Evolutionary conservation across 2,113 vertebrate species (phyloP).

Genomic region (Sapayoa aenigma): DNA sequence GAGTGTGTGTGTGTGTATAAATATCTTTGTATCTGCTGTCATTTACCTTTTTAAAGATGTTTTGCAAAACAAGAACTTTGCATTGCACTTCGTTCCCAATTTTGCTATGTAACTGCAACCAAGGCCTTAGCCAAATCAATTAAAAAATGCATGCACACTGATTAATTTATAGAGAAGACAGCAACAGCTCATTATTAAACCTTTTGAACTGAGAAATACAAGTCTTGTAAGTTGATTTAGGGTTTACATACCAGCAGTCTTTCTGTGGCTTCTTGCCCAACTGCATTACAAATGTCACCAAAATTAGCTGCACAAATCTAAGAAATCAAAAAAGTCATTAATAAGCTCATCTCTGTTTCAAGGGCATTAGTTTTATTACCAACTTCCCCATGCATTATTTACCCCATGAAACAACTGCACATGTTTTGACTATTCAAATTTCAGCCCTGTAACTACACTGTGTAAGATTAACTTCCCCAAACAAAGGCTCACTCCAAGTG

Average conservation of each 20-base stretch:
- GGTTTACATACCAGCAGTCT: slow-evolving; percentile 83
- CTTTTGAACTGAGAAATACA: not conserved
- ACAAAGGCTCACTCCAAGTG: not conserved
- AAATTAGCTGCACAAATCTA: slow-evolving; percentile 90
- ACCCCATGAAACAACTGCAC: not conserved
- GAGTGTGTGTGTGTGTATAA: not conserved
- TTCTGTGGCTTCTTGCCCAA: slow-evolving; percentile 89
- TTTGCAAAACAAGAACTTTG: not conserved
- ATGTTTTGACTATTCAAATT: not conserved
- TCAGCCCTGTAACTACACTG: not conserved
- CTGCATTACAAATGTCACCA: slow-evolving; percentile 90
- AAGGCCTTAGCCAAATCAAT: not conserved
- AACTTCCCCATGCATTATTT: not conserved
- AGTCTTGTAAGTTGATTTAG: not conserved
- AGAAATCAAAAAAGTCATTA: not conserved
- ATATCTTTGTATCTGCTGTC: not conserved
- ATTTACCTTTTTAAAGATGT: not conserved
- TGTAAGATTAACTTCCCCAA: not conserved
- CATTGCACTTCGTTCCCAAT: not conserved
- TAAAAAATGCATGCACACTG: not conserved
- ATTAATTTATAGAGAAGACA: not conserved
- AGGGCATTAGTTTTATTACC: not conserved
- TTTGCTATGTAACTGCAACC: not conserved
- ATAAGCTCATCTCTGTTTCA: not conserved
- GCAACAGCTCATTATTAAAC: not conserved